These are phyloP conservation scores for Paragorgia papillata DNA, from an alignment of 92 coral and sea anemone species.

Conservation along the genomic window DNA sequence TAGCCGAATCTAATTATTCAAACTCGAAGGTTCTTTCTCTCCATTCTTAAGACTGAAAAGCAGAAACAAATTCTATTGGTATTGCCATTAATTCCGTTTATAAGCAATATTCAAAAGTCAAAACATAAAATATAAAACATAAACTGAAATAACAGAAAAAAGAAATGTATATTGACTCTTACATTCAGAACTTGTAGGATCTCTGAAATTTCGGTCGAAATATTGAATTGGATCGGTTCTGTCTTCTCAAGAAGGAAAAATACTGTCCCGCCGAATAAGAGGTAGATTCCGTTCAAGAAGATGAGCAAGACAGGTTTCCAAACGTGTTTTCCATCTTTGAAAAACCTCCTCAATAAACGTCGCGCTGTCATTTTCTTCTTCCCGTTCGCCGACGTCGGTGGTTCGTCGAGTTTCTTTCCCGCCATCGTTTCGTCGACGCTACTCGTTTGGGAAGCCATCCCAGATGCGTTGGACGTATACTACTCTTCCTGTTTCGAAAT, in stretches of 20 bases:
- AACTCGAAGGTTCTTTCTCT: too few species aligned
- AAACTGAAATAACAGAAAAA: too few species aligned
- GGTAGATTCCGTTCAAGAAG: slow-evolving; percentile 63
- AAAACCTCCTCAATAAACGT: background rate
- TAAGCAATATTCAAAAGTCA: too few species aligned
- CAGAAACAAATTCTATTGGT: too few species aligned
- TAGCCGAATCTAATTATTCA: too few species aligned
- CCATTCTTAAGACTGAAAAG: too few species aligned
- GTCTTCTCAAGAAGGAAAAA: slow-evolving; percentile 71
- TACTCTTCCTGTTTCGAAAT: too few species aligned
- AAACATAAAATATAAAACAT: too few species aligned
- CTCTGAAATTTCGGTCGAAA: slow-evolving; percentile 74
- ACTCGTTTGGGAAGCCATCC: background rate
- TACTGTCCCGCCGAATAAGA: slow-evolving; percentile 71
- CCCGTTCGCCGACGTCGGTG: background rate
- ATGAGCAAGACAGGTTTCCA: slow-evolving; percentile 71
- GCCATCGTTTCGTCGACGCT: background rate
- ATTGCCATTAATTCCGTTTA: too few species aligned
- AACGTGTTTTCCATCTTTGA: background rate
- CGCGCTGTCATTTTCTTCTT: background rate
- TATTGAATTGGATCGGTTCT: slow-evolving; percentile 54
- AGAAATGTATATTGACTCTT: slow-evolving; percentile 9
- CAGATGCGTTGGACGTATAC: background rate
- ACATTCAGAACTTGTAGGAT: slow-evolving; percentile 74
- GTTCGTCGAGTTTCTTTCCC: background rate